These are phyloP conservation scores for Ptyas mucosa DNA, from an alignment of 2,113 vertebrate species.

Conservation along the genomic window DNA sequence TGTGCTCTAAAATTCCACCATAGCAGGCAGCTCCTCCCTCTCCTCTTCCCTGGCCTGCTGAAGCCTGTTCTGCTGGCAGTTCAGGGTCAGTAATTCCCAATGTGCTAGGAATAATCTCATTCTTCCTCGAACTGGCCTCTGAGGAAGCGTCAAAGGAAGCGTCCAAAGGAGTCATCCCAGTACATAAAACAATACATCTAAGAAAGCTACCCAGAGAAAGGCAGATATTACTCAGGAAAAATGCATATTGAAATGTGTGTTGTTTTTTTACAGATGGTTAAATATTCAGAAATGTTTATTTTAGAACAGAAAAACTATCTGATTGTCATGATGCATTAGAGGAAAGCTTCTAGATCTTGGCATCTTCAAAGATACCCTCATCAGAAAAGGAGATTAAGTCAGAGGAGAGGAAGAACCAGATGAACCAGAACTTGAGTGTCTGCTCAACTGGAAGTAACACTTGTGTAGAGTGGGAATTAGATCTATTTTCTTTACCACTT, in stretches of 20 bases:
- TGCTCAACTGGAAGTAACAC: background rate
- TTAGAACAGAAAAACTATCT: background rate
- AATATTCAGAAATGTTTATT: background rate
- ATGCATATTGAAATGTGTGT: background rate
- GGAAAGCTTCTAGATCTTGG: background rate
- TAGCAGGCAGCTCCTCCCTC: too few relatives aligned
- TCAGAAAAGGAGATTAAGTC: background rate
- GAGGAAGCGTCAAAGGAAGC: too few relatives aligned
- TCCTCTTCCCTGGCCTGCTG: too few relatives aligned
- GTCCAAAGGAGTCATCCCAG: too few relatives aligned
- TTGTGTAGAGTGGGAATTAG: background rate
- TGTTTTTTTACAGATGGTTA: background rate
- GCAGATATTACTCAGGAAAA: background rate
- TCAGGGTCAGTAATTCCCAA: too few relatives aligned
- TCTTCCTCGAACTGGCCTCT: too few relatives aligned
- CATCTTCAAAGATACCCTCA: background rate
- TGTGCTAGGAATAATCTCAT: too few relatives aligned
- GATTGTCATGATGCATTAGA: background rate
- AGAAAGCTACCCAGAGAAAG: background rate
- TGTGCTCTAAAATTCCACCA: too few relatives aligned
- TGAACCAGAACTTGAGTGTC: background rate
- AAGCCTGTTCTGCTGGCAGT: too few relatives aligned
- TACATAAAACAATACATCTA: background rate
- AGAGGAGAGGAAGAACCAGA: background rate
- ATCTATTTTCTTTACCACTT: background rate